These are phyloP conservation scores for Drosophila gunungcola DNA, from an alignment of 1,140 invertebrate genomes.

Conservation along the genomic window DNA sequence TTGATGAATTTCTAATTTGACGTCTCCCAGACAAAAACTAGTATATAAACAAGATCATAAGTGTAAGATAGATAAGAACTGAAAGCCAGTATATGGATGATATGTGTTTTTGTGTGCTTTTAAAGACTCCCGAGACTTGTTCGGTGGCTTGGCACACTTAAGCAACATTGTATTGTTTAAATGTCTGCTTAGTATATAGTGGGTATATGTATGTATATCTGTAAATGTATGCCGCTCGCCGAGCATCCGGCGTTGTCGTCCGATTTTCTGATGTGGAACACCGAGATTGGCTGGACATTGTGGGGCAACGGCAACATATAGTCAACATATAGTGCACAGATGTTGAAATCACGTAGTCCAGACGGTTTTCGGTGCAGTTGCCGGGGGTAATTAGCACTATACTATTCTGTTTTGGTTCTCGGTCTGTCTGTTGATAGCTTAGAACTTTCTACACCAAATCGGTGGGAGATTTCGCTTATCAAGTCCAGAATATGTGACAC, in stretches of 20 bases:
- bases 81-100: neutral
- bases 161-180: constrained; percentile 51
- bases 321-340: constrained; percentile 52
- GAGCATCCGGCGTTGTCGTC: constrained; percentile 67
- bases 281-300: constrained; percentile 64
- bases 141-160: constrained; percentile 61
- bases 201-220: constrained; percentile 7
- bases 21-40: constrained; percentile 11
- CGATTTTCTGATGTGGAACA: constrained; percentile 64
- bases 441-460: constrained; percentile 54
- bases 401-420: constrained; percentile 29
- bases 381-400: constrained; percentile 62
- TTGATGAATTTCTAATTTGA: constrained; percentile 59
- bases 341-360: constrained; percentile 64
- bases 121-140: constrained; percentile 8
- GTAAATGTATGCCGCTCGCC: constrained; percentile 12
- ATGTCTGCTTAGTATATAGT: constrained; percentile 25
- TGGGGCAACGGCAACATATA: constrained; percentile 32
- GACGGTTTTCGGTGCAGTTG: constrained; percentile 23
- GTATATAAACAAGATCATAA: constrained; percentile 14
- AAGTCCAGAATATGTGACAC: constrained; percentile 31
- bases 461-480: constrained; percentile 53
- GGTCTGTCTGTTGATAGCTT: constrained; percentile 54
- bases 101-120: constrained; percentile 1
- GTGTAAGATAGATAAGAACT: constrained; percentile 30